A percentile compares a stretch with the other conserved stretches of the same genome.
Conservation (phyloP, 2,888 invertebrate species). For the Luperina testacea region DNA sequence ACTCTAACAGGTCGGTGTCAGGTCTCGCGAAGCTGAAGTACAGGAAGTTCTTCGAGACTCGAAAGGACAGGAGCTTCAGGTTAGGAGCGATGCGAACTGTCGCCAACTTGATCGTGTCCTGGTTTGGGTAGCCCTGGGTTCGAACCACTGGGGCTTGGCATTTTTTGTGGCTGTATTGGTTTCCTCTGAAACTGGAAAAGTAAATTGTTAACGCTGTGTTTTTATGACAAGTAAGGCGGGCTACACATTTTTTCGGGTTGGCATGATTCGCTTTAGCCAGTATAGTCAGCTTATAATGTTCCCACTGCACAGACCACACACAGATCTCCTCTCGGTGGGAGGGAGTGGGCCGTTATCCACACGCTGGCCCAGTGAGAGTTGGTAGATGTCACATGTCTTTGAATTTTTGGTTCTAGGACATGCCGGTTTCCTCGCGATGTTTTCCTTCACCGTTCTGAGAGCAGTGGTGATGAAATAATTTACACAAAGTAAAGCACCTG, state of each 20-base stretch:
- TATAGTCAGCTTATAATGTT: too few species aligned
- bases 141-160: constrained; percentile 52
- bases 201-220: not conserved
- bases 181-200: constrained; percentile 67
- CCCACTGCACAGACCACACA: too few species aligned
- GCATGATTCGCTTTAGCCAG: not conserved
- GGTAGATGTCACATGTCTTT: too few species aligned
- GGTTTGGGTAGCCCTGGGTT: constrained; percentile 46
- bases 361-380: too few species aligned
- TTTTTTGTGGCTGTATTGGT: constrained; percentile 58
- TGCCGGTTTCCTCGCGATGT: too few species aligned
- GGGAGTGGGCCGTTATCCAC: too few species aligned
- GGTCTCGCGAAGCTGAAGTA: constrained; percentile 81
- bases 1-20: constrained; percentile 78
- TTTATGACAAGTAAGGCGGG: not conserved
- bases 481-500: too few species aligned
- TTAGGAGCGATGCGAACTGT: constrained; percentile 75
- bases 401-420: too few species aligned
- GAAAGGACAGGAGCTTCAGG: constrained; percentile 78
- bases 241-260: not conserved
- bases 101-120: constrained; percentile 77
- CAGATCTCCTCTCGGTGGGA: too few species aligned
- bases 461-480: too few species aligned
- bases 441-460: too few species aligned
- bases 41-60: constrained; percentile 81